Evolutionary conservation across 2,888 invertebrate genomes (phyloP).

Genomic region (Coelogynopora nodosa): DNA sequence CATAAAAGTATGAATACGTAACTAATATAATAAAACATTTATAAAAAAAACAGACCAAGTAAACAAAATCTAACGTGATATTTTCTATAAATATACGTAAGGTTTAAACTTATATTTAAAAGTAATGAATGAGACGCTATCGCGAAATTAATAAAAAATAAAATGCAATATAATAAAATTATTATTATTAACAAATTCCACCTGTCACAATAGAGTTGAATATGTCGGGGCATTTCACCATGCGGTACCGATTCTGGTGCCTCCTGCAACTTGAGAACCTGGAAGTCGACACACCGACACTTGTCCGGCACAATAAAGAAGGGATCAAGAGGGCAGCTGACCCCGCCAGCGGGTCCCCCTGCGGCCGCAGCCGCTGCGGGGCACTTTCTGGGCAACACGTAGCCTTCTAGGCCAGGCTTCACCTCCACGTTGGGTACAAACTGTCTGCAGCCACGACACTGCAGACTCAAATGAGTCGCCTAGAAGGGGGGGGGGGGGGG

Average conservation of each 20-base stretch:
- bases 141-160: too few relatives aligned
- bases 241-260: slow-evolving; percentile 87
- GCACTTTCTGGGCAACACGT: slow-evolving; percentile 87
- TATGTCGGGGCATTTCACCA: slow-evolving; percentile 93
- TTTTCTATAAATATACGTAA: too few relatives aligned
- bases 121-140: too few relatives aligned
- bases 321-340: slow-evolving; percentile 91
- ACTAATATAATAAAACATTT: too few relatives aligned
- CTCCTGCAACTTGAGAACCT: slow-evolving; percentile 94
- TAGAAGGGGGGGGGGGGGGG: too few relatives aligned
- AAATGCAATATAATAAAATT: background rate
- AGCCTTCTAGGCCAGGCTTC: slow-evolving; percentile 91
- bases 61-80: too few relatives aligned
- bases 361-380: slow-evolving; percentile 65
- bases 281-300: slow-evolving; percentile 93
- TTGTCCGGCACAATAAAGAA: slow-evolving; percentile 96
- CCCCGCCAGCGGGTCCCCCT: slow-evolving; percentile 66
- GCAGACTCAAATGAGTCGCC: slow-evolving; percentile 64
- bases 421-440: slow-evolving; percentile 82
- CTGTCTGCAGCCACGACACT: slow-evolving; percentile 87
- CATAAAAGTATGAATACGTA: too few relatives aligned
- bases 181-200: slow-evolving; percentile 58
- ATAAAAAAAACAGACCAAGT: too few relatives aligned
- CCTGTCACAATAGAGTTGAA: slow-evolving; percentile 88
- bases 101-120: too few relatives aligned